Conservation (phyloP, 2,113 vertebrate genomes). For the Fregata magnificens region DNA sequence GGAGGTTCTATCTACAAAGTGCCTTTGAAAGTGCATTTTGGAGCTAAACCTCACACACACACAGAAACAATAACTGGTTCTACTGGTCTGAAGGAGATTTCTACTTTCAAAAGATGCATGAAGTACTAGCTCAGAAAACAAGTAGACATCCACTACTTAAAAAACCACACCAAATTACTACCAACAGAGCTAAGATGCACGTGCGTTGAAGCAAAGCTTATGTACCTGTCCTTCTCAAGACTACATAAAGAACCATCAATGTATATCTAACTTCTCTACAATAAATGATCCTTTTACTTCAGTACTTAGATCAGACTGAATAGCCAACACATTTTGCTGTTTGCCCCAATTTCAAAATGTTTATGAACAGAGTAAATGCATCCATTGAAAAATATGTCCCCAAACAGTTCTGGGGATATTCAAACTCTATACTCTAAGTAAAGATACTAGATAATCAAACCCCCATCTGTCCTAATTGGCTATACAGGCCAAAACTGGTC, state of each 20-base stretch:
- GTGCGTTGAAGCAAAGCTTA: not conserved
- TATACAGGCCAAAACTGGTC: not conserved
- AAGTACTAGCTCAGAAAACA: not conserved
- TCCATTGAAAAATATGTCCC: not conserved
- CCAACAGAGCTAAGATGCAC: not conserved
- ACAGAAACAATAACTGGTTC: not conserved
- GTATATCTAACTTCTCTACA: not conserved
- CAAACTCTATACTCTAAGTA: not conserved
- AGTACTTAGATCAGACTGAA: not conserved
- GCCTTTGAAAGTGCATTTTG: not conserved
- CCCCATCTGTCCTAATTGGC: not conserved
- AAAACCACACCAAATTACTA: not conserved
- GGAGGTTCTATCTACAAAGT: not conserved
- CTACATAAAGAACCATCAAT: not conserved
- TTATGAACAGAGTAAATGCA: not conserved
- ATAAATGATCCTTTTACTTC: not conserved
- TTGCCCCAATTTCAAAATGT: not conserved
- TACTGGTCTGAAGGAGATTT: not conserved
- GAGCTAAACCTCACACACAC: not conserved
- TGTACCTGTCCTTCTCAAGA: not conserved
- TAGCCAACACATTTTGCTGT: not conserved
- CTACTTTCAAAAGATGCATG: not conserved
- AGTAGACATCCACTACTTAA: not conserved
- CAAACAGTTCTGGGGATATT: not conserved
- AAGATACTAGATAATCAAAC: not conserved